A percentile compares a stretch with the other conserved stretches of the same genome.
phyloP scores from a whole-genome alignment of 1,140 invertebrate species.

The Oryctes rhinoceros region DNA sequence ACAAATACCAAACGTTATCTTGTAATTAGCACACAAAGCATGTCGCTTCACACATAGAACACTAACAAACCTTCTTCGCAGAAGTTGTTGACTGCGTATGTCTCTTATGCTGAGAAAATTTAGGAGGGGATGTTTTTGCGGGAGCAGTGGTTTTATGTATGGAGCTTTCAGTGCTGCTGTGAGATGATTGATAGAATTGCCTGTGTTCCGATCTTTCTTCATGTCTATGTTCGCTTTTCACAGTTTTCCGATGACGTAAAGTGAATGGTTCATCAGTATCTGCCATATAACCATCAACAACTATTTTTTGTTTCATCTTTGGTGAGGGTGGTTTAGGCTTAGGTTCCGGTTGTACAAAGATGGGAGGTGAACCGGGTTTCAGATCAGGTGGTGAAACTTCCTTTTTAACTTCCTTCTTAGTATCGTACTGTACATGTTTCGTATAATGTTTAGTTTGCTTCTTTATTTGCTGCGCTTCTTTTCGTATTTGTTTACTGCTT shows the following conservation, averaged over 20 bases:
- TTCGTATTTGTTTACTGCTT: constrained; percentile 53
- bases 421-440: constrained; percentile 43
- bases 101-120: constrained; percentile 50
- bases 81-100: constrained; percentile 50
- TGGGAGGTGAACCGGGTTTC: constrained; percentile 66
- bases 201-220: constrained; percentile 54
- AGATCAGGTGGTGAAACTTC: constrained; percentile 54
- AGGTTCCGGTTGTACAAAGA: constrained; percentile 61
- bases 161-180: constrained; percentile 49
- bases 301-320: constrained; percentile 63
- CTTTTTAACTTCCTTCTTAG: constrained; percentile 45
- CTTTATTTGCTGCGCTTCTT: constrained; percentile 53
- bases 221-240: constrained; percentile 54
- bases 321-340: constrained; percentile 66
- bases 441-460: constrained; percentile 52
- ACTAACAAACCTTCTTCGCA: constrained; percentile 58
- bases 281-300: constrained; percentile 71
- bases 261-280: constrained; percentile 73
- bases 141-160: constrained; percentile 50
- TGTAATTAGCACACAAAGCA: background rate
- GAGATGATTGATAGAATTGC: constrained; percentile 52
- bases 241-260: constrained; percentile 57
- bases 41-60: constrained; percentile 20
- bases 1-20: background rate
- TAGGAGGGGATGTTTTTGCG: constrained; percentile 50